A percentile compares a stretch with the other conserved stretches of the same genome.
Conservation (phyloP, 1,140 invertebrate species). For the Triops longicaudatus region DNA sequence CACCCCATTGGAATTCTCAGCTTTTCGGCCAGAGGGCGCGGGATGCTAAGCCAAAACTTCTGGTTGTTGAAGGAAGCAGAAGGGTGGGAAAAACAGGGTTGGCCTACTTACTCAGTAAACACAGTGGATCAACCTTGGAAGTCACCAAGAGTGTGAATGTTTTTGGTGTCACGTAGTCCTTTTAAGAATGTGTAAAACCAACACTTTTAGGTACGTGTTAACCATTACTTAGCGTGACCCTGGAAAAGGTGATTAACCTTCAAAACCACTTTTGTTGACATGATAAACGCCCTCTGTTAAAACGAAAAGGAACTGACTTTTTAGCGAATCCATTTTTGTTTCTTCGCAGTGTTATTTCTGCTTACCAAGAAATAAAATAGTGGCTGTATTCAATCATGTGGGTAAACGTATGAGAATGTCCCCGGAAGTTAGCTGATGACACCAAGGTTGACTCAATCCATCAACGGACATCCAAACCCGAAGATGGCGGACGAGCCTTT, state of each 20-base stretch:
- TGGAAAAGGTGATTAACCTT: too few relatives aligned
- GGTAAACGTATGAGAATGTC: slow-evolving; percentile 1
- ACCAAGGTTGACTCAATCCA: slow-evolving; percentile 2
- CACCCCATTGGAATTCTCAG: neutral
- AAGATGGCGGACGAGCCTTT: neutral
- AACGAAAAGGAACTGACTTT: too few relatives aligned
- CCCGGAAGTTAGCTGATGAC: slow-evolving; percentile 14
- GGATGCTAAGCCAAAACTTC: neutral
- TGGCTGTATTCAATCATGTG: slow-evolving; percentile 4
- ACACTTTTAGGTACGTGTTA: too few relatives aligned
- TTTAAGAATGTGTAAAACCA: too few relatives aligned
- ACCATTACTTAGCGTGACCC: too few relatives aligned
- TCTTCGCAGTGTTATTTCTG: too few relatives aligned
- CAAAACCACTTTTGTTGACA: too few relatives aligned
- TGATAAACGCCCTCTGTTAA: too few relatives aligned
- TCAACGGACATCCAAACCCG: neutral
- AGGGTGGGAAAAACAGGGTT: neutral
- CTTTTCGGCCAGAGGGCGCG: neutral
- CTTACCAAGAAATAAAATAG: neutral
- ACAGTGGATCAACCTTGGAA: neutral
- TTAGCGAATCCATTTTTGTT: too few relatives aligned
- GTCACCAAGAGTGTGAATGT: too few relatives aligned
- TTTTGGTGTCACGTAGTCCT: too few relatives aligned
- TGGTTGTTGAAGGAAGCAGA: too few relatives aligned
- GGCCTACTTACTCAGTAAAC: neutral